Percentiles rank a stretch among this genome's conserved stretches.
These are phyloP conservation scores for Phymorhynchus buccinoides DNA, from an alignment of 1,140 invertebrate species.

Conservation along the genomic window DNA sequence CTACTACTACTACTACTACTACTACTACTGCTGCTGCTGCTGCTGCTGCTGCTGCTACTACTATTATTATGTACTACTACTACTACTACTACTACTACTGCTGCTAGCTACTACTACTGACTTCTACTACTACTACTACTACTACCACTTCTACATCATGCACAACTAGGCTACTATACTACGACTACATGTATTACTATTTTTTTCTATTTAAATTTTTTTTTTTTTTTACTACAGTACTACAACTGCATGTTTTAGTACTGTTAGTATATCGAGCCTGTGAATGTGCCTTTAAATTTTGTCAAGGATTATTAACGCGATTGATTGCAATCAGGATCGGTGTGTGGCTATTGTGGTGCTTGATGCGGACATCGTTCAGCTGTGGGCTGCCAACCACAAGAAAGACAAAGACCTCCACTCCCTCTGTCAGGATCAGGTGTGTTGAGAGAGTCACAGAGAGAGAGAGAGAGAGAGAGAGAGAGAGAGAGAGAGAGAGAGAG, in stretches of 20 bases:
- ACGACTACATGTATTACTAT: too few relatives aligned
- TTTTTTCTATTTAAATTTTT: too few relatives aligned
- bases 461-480: background rate
- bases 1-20: too few relatives aligned
- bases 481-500: background rate
- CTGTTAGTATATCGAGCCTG: background rate
- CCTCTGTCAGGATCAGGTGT: constrained; percentile 26
- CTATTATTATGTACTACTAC: too few relatives aligned
- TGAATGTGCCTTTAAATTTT: background rate
- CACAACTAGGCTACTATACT: too few relatives aligned
- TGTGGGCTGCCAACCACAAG: constrained; percentile 8
- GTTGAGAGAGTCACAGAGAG: background rate
- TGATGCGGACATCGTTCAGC: constrained; percentile 8
- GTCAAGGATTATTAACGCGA: too few relatives aligned
- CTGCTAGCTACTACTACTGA: background rate
- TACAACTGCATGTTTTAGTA: background rate
- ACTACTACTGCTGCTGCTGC: too few relatives aligned
- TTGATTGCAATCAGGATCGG: background rate
- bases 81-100: too few relatives aligned
- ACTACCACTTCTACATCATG: too few relatives aligned
- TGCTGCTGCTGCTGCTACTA: too few relatives aligned
- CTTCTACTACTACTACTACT: too few relatives aligned
- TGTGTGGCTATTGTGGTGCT: constrained; percentile 27
- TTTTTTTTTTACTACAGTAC: background rate
- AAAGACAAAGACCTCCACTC: background rate